Conservation (phyloP, 2,797 vertebrate species). For the Amblyopsis hoosieri region DNA sequence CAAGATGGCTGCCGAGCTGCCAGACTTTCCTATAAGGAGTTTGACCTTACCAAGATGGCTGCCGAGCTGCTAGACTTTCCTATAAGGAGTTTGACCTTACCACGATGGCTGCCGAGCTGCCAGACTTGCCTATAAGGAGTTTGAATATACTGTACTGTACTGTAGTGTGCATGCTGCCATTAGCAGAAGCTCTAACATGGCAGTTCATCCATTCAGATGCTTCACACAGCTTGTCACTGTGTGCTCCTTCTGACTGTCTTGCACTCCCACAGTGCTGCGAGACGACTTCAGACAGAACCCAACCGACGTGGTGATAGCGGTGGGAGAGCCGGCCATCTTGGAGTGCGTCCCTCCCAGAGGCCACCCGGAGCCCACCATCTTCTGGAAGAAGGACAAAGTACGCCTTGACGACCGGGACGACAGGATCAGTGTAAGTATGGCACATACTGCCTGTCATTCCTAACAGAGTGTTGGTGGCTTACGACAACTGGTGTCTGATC, state of each 20-base stretch:
- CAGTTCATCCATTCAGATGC: neutral
- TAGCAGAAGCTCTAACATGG: slow-evolving; percentile 1
- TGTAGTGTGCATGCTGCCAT: slow-evolving; percentile 2
- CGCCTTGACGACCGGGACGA: slow-evolving; percentile 94
- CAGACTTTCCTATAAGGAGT: neutral
- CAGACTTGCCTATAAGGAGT: neutral
- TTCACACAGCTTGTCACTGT: neutral
- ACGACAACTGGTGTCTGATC: too few species aligned
- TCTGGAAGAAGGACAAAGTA: slow-evolving; percentile 98
- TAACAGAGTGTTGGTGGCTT: too few species aligned
- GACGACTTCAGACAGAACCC: slow-evolving; percentile 98
- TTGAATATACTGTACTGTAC: neutral
- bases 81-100: neutral
- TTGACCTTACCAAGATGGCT: too few species aligned
- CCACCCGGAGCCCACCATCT: slow-evolving; percentile 96
- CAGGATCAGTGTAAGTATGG: slow-evolving; percentile 85
- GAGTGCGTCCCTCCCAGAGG: slow-evolving; percentile 96
- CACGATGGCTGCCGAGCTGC: slow-evolving; percentile 17
- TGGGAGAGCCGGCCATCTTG: slow-evolving; percentile 94
- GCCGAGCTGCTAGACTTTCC: too few species aligned
- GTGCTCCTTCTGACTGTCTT: neutral
- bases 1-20: slow-evolving; percentile 18
- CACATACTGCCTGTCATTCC: too few species aligned
- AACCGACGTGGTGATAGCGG: slow-evolving; percentile 94
- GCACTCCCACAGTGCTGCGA: slow-evolving; percentile 83